Conservation (phyloP, 2,888 invertebrate genomes). For the Thalpophila matura region DNA sequence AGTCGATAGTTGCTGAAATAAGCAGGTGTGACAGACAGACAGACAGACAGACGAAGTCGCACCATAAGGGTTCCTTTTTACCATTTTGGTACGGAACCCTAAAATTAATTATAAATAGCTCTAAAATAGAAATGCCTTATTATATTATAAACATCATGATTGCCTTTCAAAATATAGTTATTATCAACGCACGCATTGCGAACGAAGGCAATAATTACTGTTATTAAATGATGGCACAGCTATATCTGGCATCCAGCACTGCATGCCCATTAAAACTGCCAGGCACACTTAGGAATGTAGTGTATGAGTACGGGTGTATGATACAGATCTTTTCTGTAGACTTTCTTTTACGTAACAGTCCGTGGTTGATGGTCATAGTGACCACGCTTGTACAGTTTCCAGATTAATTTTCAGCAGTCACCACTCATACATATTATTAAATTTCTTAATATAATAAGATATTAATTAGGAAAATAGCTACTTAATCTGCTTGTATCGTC, state of each 20-base stretch:
- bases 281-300: constrained; percentile 26
- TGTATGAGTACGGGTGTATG: not conserved
- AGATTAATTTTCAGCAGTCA: no score
- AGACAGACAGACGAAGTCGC: no score
- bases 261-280: constrained; percentile 20
- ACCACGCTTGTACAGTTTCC: no score
- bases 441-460: no score
- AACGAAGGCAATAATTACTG: constrained; percentile 24
- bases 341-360: constrained; percentile 20
- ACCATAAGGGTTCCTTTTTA: no score
- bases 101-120: no score
- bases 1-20: no score
- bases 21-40: no score
- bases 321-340: constrained; percentile 1
- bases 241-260: not conserved
- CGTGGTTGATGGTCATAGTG: not conserved
- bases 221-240: constrained; percentile 24
- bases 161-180: constrained; percentile 17
- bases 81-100: no score
- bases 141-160: not conserved
- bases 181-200: constrained; percentile 23
- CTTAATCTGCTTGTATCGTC: no score
- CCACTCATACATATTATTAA: no score
- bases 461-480: no score
- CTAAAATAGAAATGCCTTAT: not conserved